These are phyloP conservation scores for Serrognathus titanus DNA, from an alignment of 2,888 invertebrate species.

Conservation along the genomic window DNA sequence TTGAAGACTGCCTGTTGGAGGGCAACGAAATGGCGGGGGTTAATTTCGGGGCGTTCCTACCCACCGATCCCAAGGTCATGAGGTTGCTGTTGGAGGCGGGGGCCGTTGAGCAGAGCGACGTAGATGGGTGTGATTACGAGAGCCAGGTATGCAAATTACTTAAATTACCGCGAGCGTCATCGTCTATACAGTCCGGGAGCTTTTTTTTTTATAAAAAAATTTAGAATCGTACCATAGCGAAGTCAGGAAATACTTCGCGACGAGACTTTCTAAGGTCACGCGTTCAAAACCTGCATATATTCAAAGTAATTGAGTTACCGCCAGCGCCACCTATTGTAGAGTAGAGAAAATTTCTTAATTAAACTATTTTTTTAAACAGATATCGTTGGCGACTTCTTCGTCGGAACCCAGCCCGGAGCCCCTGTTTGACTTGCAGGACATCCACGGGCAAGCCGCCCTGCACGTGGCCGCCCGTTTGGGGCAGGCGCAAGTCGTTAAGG, in stretches of 20 bases:
- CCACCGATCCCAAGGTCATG: constrained; percentile 67
- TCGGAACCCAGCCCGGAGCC: constrained; percentile 51
- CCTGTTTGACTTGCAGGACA: constrained; percentile 59
- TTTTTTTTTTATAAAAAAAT: too few species aligned
- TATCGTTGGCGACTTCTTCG: constrained; percentile 46
- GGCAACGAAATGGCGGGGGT: constrained; percentile 49
- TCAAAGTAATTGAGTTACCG: too few species aligned
- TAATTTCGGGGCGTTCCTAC: constrained; percentile 58
- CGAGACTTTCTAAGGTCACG: too few species aligned
- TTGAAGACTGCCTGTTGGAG: constrained; percentile 56
- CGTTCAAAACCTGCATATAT: too few species aligned
- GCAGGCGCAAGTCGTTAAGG: constrained; percentile 66
- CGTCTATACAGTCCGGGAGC: too few species aligned
- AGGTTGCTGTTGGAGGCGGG: constrained; percentile 74
- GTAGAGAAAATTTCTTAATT: too few species aligned
- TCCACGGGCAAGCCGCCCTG: constrained; percentile 80
- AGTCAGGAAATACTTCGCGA: too few species aligned
- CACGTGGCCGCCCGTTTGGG: constrained; percentile 82
- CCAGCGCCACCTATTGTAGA: too few species aligned
- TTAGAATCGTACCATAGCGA: too few species aligned
- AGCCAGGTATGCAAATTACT: constrained; percentile 41
- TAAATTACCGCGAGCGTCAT: too few species aligned
- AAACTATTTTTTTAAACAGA: too few species aligned
- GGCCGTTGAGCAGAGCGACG: constrained; percentile 55
- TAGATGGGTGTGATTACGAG: constrained; percentile 45